A percentile compares a stretch with the other conserved stretches of the same genome.
phyloP scores from a whole-genome alignment of 1,140 invertebrate genomes.

The Luehdorfia chinensis region DNA sequence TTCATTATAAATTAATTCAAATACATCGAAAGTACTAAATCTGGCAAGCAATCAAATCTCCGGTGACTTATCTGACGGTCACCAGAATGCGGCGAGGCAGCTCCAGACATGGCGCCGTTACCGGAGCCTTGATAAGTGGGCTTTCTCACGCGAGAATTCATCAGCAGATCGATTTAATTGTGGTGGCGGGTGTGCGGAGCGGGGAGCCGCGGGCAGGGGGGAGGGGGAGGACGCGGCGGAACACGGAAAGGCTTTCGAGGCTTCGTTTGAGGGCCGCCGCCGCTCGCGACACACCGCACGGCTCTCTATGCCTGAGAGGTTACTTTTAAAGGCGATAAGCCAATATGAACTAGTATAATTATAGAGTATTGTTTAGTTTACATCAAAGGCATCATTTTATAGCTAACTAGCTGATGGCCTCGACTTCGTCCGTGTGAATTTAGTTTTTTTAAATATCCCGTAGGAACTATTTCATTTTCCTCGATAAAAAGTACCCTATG shows the following conservation, averaged over 20 bases:
- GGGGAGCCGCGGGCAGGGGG: constrained; percentile 18
- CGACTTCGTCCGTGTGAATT: too few species aligned
- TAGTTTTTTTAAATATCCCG: too few species aligned
- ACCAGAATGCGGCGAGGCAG: too few species aligned
- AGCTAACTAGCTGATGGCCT: background rate
- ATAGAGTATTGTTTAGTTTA: constrained; percentile 7
- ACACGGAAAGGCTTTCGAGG: constrained; percentile 69
- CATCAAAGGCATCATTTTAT: background rate
- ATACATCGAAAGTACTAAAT: too few species aligned
- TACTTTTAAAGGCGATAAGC: constrained; percentile 10
- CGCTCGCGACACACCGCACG: constrained; percentile 35
- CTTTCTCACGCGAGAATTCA: too few species aligned
- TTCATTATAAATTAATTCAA: too few species aligned
- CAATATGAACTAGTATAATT: constrained; percentile 7
- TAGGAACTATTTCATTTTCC: too few species aligned
- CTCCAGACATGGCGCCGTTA: too few species aligned
- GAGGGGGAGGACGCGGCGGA: constrained; percentile 24
- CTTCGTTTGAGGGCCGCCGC: constrained; percentile 50
- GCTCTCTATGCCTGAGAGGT: constrained; percentile 26
- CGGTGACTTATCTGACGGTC: too few species aligned
- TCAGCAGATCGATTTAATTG: constrained; percentile 31
- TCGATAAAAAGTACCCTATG: too few species aligned
- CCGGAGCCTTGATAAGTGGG: too few species aligned
- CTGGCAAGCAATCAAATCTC: too few species aligned
- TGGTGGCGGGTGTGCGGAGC: constrained; percentile 16